Conservation (phyloP, 2,113 vertebrate genomes). For the Spea bombifrons region DNA sequence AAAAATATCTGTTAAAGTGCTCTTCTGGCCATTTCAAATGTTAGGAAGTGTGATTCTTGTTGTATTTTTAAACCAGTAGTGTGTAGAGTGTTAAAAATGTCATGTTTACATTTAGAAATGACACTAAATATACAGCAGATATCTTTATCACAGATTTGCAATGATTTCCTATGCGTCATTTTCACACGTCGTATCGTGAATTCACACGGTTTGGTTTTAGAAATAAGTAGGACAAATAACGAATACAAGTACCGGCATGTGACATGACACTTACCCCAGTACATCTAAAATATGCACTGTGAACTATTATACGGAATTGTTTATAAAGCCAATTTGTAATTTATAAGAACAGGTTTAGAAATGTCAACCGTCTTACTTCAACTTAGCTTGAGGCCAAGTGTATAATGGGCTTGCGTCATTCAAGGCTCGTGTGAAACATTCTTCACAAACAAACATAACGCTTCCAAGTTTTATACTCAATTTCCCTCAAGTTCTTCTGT, state of each 20-base stretch:
- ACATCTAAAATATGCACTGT: no score
- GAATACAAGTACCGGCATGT: not conserved
- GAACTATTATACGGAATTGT: no score
- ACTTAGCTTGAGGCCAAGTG: not conserved
- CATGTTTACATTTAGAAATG: not conserved
- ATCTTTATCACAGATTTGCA: not conserved
- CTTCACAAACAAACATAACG: not conserved
- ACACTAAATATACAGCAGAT: not conserved
- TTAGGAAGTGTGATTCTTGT: no score
- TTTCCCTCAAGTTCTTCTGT: no score
- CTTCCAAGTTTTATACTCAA: no score
- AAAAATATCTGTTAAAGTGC: no score
- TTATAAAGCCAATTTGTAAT: no score
- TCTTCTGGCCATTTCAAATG: no score
- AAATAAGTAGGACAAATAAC: not conserved
- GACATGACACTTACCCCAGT: no score
- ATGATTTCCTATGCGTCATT: not conserved
- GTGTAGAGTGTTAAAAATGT: not conserved
- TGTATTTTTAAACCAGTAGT: no score
- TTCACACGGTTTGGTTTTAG: not conserved
- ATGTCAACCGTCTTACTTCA: not conserved
- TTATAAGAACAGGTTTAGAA: no score
- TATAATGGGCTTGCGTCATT: not conserved
- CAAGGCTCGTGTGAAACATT: not conserved
- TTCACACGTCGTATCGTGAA: not conserved